Evolutionary conservation across 2,888 invertebrate species (phyloP).

Genomic region (Drosophila mimetica): DNA sequence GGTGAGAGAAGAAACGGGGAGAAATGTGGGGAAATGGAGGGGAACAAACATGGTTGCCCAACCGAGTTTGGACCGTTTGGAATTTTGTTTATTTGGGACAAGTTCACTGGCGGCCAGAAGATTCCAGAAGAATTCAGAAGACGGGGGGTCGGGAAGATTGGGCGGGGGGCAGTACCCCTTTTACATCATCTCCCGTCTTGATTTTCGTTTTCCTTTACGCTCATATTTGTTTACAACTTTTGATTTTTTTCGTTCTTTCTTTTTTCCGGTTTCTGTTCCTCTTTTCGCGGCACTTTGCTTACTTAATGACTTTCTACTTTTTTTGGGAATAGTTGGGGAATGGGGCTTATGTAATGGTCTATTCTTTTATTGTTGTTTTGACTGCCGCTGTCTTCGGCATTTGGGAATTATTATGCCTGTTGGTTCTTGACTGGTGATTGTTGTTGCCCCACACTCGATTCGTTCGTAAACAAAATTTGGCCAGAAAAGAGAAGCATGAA

Average conservation of each 20-base stretch:
- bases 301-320: slow-evolving; percentile 76
- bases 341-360: slow-evolving; percentile 43
- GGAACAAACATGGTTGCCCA: slow-evolving; percentile 48
- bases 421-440: slow-evolving; percentile 7
- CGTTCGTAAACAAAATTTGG: slow-evolving; percentile 61
- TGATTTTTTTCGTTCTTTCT: slow-evolving; percentile 49
- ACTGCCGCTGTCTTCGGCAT: slow-evolving; percentile 28
- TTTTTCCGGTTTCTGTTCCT: slow-evolving; percentile 36
- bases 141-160: background rate
- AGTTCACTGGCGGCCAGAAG: slow-evolving; percentile 67
- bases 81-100: slow-evolving; percentile 82
- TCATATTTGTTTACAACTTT: slow-evolving; percentile 82
- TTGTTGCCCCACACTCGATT: slow-evolving; percentile 15
- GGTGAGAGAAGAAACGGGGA: slow-evolving; percentile 16
- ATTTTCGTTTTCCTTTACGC: slow-evolving; percentile 78
- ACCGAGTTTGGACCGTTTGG: slow-evolving; percentile 60
- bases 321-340: slow-evolving; percentile 16
- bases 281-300: slow-evolving; percentile 54
- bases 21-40: slow-evolving; percentile 20
- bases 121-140: slow-evolving; percentile 27
- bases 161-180: slow-evolving; percentile 1
- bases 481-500: slow-evolving; percentile 18
- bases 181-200: slow-evolving; percentile 26
- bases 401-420: slow-evolving; percentile 17
- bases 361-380: slow-evolving; percentile 35